phyloP scores from a whole-genome alignment of 2,888 invertebrate genomes.

The Drosophila paramelanica region DNA sequence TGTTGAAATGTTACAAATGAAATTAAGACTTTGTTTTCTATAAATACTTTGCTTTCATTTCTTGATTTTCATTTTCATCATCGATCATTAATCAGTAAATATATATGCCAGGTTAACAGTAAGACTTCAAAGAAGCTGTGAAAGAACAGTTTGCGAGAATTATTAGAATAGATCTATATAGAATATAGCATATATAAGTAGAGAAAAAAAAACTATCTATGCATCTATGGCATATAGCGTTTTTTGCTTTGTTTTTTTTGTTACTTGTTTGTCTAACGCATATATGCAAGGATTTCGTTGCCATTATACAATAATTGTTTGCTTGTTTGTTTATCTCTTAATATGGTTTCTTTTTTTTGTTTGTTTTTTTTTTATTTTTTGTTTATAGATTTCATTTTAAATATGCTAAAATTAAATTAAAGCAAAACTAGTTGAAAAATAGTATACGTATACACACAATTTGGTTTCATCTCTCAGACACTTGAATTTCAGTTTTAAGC shows the following conservation, averaged over 20 bases:
- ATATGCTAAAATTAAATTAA: constrained; percentile 72
- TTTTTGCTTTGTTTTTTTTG: constrained; percentile 25
- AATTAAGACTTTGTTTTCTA: constrained; percentile 51
- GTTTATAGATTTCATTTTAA: constrained; percentile 48
- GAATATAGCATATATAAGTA: constrained; percentile 54
- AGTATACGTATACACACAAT: constrained; percentile 80
- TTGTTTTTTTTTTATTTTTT: neutral
- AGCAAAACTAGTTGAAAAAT: constrained; percentile 79
- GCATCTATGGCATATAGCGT: constrained; percentile 58
- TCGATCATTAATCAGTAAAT: constrained; percentile 57
- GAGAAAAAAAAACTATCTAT: constrained; percentile 50
- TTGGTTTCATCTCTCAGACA: constrained; percentile 76
- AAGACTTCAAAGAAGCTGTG: constrained; percentile 60
- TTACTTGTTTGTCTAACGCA: constrained; percentile 52
- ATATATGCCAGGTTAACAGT: constrained; percentile 69
- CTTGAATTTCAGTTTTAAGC: constrained; percentile 72
- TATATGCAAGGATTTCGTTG: constrained; percentile 71
- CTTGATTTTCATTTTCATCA: constrained; percentile 13
- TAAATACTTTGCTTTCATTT: constrained; percentile 47
- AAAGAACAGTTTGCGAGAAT: constrained; percentile 73
- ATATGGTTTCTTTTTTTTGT: constrained; percentile 11
- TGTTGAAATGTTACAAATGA: constrained; percentile 48
- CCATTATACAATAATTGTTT: constrained; percentile 67
- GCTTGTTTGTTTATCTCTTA: constrained; percentile 13
- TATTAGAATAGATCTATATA: constrained; percentile 51